A percentile compares a stretch with the other conserved stretches of the same genome.
phyloP scores from a whole-genome alignment of 2,113 vertebrate genomes.

The Oenanthe melanoleuca region DNA sequence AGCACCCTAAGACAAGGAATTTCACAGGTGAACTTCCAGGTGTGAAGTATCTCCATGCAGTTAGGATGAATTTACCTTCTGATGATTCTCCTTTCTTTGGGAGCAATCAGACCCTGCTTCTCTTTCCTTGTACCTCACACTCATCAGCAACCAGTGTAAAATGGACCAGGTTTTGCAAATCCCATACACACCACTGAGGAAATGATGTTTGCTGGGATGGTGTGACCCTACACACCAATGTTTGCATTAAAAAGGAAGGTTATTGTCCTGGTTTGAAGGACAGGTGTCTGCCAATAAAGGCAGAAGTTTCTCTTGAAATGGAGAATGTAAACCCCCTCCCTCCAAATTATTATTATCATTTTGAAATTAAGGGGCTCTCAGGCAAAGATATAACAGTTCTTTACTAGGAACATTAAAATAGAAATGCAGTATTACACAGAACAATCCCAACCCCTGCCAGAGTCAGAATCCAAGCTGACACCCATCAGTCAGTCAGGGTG shows the following conservation, averaged over 20 bases:
- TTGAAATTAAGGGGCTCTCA: no score
- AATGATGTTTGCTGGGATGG: background rate
- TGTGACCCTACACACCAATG: background rate
- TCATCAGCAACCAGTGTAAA: rapidly evolving
- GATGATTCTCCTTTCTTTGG: background rate
- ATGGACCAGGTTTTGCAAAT: background rate
- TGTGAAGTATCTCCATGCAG: background rate
- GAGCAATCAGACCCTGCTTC: background rate
- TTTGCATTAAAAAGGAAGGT: background rate
- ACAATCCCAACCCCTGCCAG: no score
- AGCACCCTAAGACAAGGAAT: background rate
- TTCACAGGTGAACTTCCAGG: background rate
- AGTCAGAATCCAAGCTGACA: no score
- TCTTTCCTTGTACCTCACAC: background rate
- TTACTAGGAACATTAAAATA: no score
- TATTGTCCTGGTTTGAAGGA: no score
- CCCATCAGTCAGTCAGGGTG: no score
- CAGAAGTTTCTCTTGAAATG: no score
- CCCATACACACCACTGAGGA: background rate
- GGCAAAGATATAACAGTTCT: no score
- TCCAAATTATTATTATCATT: no score
- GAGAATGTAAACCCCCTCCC: no score
- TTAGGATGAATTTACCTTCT: background rate
- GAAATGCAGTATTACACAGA: no score
- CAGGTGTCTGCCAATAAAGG: no score